phyloP scores from a whole-genome alignment of 2,113 vertebrate genomes.

The Theristicus caerulescens region DNA sequence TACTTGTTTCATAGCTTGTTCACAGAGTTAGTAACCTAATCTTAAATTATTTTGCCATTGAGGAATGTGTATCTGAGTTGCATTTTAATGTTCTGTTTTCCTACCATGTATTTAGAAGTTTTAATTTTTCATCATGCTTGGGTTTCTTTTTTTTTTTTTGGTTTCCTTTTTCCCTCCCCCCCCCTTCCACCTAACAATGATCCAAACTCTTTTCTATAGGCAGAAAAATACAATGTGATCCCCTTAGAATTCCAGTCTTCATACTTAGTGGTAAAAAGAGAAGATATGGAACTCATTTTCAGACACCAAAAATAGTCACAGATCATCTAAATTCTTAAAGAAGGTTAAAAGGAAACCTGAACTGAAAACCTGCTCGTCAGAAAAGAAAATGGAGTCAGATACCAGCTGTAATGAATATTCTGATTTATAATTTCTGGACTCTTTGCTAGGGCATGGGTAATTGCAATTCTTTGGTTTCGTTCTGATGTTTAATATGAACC shows the following conservation, averaged over 20 bases:
- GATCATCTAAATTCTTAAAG: background rate
- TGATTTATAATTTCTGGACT: background rate
- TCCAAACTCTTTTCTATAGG: background rate
- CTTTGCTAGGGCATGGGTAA: background rate
- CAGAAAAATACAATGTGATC: background rate
- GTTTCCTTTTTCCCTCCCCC: accelerated
- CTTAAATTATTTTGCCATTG: background rate
- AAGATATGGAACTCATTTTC: background rate
- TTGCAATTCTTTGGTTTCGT: background rate
- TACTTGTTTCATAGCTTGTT: background rate
- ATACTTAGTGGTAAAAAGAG: background rate
- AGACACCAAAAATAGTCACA: background rate
- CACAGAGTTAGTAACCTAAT: background rate
- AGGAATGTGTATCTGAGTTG: background rate
- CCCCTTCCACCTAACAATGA: background rate
- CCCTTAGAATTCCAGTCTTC: background rate
- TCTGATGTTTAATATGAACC: background rate
- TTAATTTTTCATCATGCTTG: background rate
- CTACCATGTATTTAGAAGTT: background rate
- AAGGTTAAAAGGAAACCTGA: background rate
- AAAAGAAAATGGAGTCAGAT: background rate
- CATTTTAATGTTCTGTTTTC: background rate
- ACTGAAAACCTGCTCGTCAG: background rate
- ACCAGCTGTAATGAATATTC: background rate
- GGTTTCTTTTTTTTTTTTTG: background rate